Evolutionary conservation across 2,888 invertebrate genomes (phyloP), one percentile per base, ranked within the genome.

Genomic region (Anoncus sp.): DNA sequence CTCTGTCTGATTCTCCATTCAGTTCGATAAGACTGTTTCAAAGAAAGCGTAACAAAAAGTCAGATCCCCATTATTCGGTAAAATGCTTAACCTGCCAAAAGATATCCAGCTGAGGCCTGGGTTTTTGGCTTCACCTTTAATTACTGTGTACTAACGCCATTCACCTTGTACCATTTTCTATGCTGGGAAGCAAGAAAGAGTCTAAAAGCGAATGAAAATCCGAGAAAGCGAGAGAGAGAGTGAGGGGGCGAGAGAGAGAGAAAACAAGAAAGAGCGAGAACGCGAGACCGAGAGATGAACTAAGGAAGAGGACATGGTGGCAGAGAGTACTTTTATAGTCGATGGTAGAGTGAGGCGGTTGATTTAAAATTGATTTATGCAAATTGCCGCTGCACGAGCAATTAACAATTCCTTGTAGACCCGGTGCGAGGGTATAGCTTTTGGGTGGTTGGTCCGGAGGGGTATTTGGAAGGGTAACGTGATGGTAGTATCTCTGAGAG

Each of bases 281-380:
- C 31, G 16, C 31, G 12, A 31, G 18, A 18, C 31, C 16, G 55
- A 55, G 53, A 27, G n/a, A 7, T 12, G n/a, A 31, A 59, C 10
- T 22, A 27, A 53, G 27, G 43, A 24, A 47, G 16, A 40, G 40
- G 51, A 40, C 22, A 16, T 38, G 22, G 16, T 18, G 22, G 63
- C 49, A 43, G 40, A 22, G 22, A 62, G 51, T 57, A 57, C 67
- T 67, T 35, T 67, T 45, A 53, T 53, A 45, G 55, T 45, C 55
- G 43, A 57, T 18, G 14, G 57, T 20, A 31, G 31, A 27, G 24
- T n/a, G 55, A 57, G 18, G 65, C 22, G 53, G 87, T 88, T 88
- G 87, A 90, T 90, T 89, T 90, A 89, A 89, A 90, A 90, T 90
- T 90, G 89, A 90, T 90, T 89, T 87, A 90, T 90, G 90, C 89